Evolutionary conservation across 2,113 vertebrate genomes (phyloP), one percentile per base, ranked within the genome.

Genomic region (Sylvilagus bachmani): DNA sequence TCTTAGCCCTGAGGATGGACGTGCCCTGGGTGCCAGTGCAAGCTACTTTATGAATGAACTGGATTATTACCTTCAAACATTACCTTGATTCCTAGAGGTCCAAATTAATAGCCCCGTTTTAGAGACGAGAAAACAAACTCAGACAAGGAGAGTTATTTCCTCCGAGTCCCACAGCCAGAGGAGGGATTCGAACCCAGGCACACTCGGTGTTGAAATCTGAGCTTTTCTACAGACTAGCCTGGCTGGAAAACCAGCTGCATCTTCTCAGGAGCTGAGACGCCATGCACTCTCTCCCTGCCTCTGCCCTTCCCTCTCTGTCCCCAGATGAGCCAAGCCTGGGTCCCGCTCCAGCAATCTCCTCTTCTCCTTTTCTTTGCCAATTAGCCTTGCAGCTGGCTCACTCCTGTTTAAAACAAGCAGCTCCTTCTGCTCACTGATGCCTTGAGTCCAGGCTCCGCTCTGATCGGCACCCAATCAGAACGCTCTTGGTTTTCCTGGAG

Each of bases 331-430:
- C 31, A 38, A 24, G 61, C 36, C 73, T 58, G 36, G 69, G 71
- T 84, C 91, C 91, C 1, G 81, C 93, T 88, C 51, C 71, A 84
- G 10, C 29, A 27, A 31, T 67, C 58, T 89, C 22, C n/a, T 33
- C 12, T 80, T 78, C 51, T 67, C 87, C 71, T 84, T 90, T 29
- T 51, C 64, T 88, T 88, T 97, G 84, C 97, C 94, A 96, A 86
- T 96, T 92, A 97, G 78, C 88, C 62, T 94, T 77, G 82, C 27
- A 19, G 9, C 33, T 6, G 33, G 67, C 73, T 86, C 17, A 10
- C 51, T 70, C 71, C 84, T 82, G 75, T 80, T 96, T 93, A 79
- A 89, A 73, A 86, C 74, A 93, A 96, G 77, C 77, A 2, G 58
- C 31, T 85, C 10, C 66, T 75, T 81, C 64, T 94, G 91, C 71